Conservation (phyloP, 2,797 vertebrate species). For the Myotis findleyi region DNA sequence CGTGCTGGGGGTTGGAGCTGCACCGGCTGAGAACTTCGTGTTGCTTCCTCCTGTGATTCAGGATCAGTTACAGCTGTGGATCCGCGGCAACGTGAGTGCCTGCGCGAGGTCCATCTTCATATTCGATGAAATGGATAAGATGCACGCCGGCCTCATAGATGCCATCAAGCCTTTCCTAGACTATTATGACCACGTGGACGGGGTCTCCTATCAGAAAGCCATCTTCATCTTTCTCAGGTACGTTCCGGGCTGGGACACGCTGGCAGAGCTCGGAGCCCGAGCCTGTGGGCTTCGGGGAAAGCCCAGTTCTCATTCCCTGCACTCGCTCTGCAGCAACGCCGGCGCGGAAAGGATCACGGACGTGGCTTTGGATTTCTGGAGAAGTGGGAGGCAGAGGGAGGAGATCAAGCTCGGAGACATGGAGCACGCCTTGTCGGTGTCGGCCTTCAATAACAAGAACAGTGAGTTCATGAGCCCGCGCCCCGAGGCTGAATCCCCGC, state of each 20-base stretch:
- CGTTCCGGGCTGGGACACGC: background rate
- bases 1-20: accelerated
- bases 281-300: background rate
- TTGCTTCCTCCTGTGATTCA: conserved; percentile 73
- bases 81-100: conserved; percentile 92
- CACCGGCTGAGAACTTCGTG: background rate
- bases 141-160: conserved; percentile 95
- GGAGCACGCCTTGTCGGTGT: conserved; percentile 89
- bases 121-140: conserved; percentile 99
- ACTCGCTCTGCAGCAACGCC: conserved; percentile 89
- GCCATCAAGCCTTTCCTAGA: conserved; percentile 97
- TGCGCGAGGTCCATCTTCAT: conserved; percentile 95
- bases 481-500: accelerated
- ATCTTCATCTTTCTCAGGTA: conserved; percentile 99
- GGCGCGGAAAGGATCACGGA: conserved; percentile 94
- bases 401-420: conserved; percentile 93
- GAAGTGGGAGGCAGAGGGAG: conserved; percentile 89
- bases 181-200: conserved; percentile 93
- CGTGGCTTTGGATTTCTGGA: conserved; percentile 94
- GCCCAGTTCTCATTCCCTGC: background rate
- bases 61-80: conserved; percentile 95
- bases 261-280: background rate
- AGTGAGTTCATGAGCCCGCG: conserved; percentile 86
- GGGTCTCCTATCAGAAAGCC: conserved; percentile 94
- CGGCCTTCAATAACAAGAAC: conserved; percentile 95